These are phyloP conservation scores for Drosophila hydei DNA, from an alignment of 1,140 invertebrate genomes.

Conservation along the genomic window DNA sequence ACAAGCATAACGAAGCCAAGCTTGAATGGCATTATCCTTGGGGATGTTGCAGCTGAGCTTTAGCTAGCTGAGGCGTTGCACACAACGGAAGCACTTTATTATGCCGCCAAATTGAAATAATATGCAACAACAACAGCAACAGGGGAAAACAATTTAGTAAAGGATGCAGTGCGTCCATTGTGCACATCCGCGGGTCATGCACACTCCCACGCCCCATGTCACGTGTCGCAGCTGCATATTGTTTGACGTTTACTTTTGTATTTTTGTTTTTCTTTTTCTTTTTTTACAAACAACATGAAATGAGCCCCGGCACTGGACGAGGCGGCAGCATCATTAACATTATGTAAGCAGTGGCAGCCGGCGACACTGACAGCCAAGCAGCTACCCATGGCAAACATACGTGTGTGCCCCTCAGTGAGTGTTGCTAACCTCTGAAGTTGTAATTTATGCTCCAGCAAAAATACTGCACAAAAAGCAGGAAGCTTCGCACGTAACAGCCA, in stretches of 20 bases:
- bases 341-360: slow-evolving; percentile 74
- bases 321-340: slow-evolving; percentile 76
- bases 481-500: slow-evolving; percentile 55
- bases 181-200: slow-evolving; percentile 19
- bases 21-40: slow-evolving; percentile 62
- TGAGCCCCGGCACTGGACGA: slow-evolving; percentile 51
- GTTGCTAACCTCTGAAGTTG: slow-evolving; percentile 69
- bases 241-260: slow-evolving; percentile 61
- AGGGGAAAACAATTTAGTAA: slow-evolving; percentile 53
- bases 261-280: background rate
- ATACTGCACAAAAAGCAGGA: slow-evolving; percentile 64
- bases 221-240: slow-evolving; percentile 21
- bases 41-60: slow-evolving; percentile 48
- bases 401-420: background rate
- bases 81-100: slow-evolving; percentile 72
- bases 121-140: slow-evolving; percentile 50
- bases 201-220: background rate
- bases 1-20: slow-evolving; percentile 75
- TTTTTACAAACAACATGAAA: slow-evolving; percentile 73
- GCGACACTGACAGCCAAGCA: slow-evolving; percentile 55
- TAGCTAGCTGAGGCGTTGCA: slow-evolving; percentile 41
- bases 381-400: background rate
- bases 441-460: slow-evolving; percentile 78
- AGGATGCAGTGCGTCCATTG: slow-evolving; percentile 57
- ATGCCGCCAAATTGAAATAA: slow-evolving; percentile 81